A percentile compares a stretch with the other conserved stretches of the same genome.
These are phyloP conservation scores for Notodonta ziczac DNA, from an alignment of 2,888 invertebrate species.

Conservation along the genomic window DNA sequence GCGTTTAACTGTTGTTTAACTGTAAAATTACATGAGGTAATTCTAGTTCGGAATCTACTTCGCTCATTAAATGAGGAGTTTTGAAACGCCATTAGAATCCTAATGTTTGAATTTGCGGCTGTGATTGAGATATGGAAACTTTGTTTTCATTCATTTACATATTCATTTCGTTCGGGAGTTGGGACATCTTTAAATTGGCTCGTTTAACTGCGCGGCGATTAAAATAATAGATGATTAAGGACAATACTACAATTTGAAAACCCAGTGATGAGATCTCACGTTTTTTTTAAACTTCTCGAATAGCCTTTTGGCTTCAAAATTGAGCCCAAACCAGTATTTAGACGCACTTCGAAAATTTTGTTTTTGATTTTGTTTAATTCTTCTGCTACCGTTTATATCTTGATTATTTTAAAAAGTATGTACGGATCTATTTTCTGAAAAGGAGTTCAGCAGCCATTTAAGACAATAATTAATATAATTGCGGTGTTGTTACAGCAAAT, in stretches of 20 bases:
- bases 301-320: too few species aligned
- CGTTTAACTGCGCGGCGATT: background rate
- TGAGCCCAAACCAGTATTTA: too few species aligned
- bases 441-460: too few species aligned
- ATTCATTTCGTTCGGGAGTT: background rate
- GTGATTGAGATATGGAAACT: background rate
- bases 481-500: constrained; percentile 23
- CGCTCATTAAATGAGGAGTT: background rate
- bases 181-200: background rate
- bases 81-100: background rate
- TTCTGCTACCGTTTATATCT: too few species aligned
- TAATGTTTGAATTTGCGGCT: background rate
- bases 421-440: too few species aligned
- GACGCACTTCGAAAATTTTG: too few species aligned
- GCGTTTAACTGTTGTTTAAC: constrained; percentile 1
- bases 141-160: constrained; percentile 1
- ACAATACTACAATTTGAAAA: too few species aligned
- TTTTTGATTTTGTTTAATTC: too few species aligned
- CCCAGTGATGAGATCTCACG: too few species aligned
- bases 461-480: constrained; percentile 12
- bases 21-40: constrained; percentile 4
- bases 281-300: too few species aligned
- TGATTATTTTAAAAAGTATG: too few species aligned
- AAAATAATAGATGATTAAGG: too few species aligned
- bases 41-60: constrained; percentile 4